phyloP scores from a whole-genome alignment of 2,797 vertebrate species.

The Rhincodon typus region DNA sequence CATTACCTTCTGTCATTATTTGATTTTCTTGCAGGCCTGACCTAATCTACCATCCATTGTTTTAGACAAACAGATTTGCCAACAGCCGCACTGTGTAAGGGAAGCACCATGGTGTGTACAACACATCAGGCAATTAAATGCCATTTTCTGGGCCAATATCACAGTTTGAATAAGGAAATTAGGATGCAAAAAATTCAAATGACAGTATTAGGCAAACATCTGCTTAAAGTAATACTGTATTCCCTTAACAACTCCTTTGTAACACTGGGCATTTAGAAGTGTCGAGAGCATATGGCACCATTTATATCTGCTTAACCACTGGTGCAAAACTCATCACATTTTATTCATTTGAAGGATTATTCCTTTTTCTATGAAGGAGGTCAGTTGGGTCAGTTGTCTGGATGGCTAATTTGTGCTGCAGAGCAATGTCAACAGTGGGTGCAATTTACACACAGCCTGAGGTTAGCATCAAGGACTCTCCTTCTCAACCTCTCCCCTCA shows the following conservation, averaged over 20 bases:
- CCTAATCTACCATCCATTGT: background rate
- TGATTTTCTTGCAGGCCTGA: slow-evolving; percentile 10
- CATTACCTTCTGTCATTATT: background rate
- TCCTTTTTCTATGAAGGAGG: no score
- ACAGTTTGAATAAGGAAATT: background rate
- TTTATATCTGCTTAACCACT: background rate
- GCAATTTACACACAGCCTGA: no score
- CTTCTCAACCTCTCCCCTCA: no score
- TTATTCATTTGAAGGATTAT: background rate
- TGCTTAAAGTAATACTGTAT: background rate
- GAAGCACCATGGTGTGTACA: background rate
- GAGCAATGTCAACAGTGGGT: no score
- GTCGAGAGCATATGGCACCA: background rate
- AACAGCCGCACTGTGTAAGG: background rate
- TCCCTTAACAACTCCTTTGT: background rate
- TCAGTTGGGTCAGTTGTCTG: no score
- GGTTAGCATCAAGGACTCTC: no score
- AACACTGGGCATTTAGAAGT: background rate
- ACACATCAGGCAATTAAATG: background rate
- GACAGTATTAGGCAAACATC: background rate
- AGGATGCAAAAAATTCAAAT: background rate
- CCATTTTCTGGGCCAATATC: background rate
- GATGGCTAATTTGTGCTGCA: no score
- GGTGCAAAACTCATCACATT: background rate
- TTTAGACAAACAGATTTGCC: background rate